Percentiles rank a stretch among this genome's conserved stretches.
phyloP scores from a whole-genome alignment of 1,140 invertebrate species.

The Aphidius ervi region DNA sequence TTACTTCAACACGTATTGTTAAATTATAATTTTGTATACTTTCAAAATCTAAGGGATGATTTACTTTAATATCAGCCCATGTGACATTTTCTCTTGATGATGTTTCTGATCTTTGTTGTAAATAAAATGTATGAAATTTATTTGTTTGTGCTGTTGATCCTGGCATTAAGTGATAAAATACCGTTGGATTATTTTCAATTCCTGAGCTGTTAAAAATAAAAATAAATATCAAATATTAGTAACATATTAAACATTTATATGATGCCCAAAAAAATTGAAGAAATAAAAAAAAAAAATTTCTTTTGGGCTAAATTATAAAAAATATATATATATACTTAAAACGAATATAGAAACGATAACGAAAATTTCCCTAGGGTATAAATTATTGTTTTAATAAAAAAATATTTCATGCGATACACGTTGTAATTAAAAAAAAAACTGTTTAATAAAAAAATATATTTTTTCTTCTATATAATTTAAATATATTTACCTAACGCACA shows the following conservation, averaged over 20 bases:
- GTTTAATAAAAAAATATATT: conserved; percentile 19
- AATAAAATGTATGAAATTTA: conserved; percentile 92
- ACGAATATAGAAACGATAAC: conserved; percentile 50
- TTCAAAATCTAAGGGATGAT: conserved; percentile 92
- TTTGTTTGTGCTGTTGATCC: conserved; percentile 93
- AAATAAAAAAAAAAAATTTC: conserved; percentile 2
- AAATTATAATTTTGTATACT: conserved; percentile 94
- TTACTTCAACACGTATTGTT: conserved; percentile 91
- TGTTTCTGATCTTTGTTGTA: conserved; percentile 80
- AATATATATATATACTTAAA: conserved; percentile 25
- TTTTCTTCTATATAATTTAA: conserved; percentile 32
- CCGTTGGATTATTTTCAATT: conserved; percentile 91
- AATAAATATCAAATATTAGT: conserved; percentile 13
- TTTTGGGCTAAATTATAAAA: no score
- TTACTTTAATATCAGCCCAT: conserved; percentile 93
- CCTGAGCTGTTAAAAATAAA: conserved; percentile 68
- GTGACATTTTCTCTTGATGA: conserved; percentile 69
- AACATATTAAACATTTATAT: no score
- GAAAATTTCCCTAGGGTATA: conserved; percentile 33
- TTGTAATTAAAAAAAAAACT: conserved; percentile 33
- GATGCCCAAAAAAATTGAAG: conserved; percentile 7
- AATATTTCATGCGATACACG: conserved; percentile 44
- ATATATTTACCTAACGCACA: conserved; percentile 29
- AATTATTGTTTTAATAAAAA: conserved; percentile 27
- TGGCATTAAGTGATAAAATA: conserved; percentile 91